Base-by-base conservation (phyloP, 2,113 vertebrate species). In the Nerophis lumbriciformis region DNA sequence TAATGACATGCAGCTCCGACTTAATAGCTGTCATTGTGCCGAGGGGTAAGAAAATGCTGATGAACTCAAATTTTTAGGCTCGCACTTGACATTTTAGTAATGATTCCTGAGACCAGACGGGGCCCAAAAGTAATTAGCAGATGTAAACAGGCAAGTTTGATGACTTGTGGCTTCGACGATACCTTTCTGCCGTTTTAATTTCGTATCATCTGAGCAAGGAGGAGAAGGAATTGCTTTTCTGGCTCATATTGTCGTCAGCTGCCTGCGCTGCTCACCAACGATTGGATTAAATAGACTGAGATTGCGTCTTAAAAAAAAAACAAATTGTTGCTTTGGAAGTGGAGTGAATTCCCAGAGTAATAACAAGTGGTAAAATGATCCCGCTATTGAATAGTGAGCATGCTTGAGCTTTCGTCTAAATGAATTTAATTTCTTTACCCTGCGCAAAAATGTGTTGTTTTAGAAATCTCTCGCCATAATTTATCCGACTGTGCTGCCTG, bases 51-150 rank as follows among this genome's bases (percentile, higher is more conserved):
- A 86, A 88, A 88, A 76, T 88, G 87, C 89, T 91, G 82, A 90
- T 85, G 74, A 84, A 78, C 78, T 81, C 68, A 76, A 75, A 83
- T 75, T 77, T 87, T 89, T 81, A 75, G 76, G 84, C 82, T 77
- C 75, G 74, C 78, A 78, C 78, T 80, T 73, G 66, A 80, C 80
- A 72, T 87, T 84, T 88, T 88, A 80, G 72, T 90, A 88, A 90
- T 91, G 85, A 84, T 92, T 90, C 82, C 66, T 63, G 86, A 88
- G 87, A 87, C 88, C 83, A 75, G 73, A 66, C 68, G 60, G 72
- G 80, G 76, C 72, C 81, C 87, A 83, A 81, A 90, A 89, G 88
- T 87, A 86, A 91, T 90, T 90, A 90, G 72, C 66, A 77, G 74
- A 82, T 54, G 68, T 78, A 83, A 79, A 86, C 78, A 71, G 61